Conservation (phyloP, 1,140 invertebrate species). For the Dreissena polymorpha region DNA sequence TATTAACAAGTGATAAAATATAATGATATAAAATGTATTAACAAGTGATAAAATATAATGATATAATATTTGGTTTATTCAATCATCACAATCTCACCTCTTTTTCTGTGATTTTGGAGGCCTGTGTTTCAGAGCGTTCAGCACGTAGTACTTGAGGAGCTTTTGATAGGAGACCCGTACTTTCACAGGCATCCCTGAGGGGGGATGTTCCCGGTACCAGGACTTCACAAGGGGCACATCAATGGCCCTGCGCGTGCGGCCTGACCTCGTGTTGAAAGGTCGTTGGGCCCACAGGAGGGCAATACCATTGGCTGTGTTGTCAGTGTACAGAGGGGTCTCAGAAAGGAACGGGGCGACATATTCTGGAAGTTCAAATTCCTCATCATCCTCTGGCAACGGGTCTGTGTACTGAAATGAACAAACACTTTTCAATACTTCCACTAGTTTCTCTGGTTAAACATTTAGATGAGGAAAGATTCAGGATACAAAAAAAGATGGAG, state of each 20-base stretch:
- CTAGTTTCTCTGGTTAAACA: too few species aligned
- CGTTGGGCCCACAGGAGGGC: slow-evolving; percentile 98
- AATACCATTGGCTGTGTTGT: slow-evolving; percentile 99
- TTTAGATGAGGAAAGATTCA: too few species aligned
- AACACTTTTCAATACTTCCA: not conserved
- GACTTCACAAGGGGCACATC: slow-evolving; percentile 98
- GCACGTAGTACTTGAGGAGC: slow-evolving; percentile 97
- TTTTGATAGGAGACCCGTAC: slow-evolving; percentile 99
- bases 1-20: too few species aligned
- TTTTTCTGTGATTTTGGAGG: slow-evolving; percentile 99
- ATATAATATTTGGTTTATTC: too few species aligned
- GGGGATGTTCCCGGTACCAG: slow-evolving; percentile 97
- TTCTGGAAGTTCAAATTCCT: slow-evolving; percentile 96
- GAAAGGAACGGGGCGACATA: slow-evolving; percentile 95
- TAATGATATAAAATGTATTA: too few species aligned
- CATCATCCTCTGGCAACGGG: slow-evolving; percentile 93
- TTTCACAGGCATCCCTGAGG: slow-evolving; percentile 99
- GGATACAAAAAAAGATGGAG: too few species aligned
- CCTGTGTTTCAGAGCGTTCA: slow-evolving; percentile 98
- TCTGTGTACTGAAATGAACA: slow-evolving; percentile 81
- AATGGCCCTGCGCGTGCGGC: slow-evolving; percentile 90
- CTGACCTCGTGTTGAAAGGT: slow-evolving; percentile 98
- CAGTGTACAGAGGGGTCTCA: slow-evolving; percentile 97
- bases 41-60: too few species aligned
- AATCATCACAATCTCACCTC: slow-evolving; percentile 82